Conservation (phyloP, 1,140 invertebrate species). For the Ostrea denselamellosa region DNA sequence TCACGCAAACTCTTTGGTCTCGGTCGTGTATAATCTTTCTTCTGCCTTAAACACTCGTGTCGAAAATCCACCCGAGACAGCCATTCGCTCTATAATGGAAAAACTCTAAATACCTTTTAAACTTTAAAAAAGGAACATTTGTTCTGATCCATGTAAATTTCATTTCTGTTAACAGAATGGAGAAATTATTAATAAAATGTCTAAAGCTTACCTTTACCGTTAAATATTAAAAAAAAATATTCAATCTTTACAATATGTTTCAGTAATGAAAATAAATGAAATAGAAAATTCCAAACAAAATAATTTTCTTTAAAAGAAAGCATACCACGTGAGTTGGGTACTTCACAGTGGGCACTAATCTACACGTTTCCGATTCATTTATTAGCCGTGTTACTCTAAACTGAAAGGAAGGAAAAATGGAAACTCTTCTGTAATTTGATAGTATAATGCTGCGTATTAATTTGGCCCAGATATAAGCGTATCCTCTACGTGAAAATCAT, state of each 20-base stretch:
- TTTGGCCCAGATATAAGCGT: too few species aligned
- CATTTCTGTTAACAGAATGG: neutral
- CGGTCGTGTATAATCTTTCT: neutral
- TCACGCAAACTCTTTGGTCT: neutral
- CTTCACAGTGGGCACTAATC: neutral
- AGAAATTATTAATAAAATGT: neutral
- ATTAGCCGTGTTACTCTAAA: neutral
- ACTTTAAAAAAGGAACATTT: neutral
- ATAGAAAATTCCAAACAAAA: too few species aligned
- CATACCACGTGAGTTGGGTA: neutral
- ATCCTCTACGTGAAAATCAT: too few species aligned
- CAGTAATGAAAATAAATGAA: too few species aligned
- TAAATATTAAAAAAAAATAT: too few species aligned
- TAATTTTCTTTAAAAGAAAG: too few species aligned
- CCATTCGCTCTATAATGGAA: neutral
- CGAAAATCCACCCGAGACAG: neutral
- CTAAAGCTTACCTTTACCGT: too few species aligned
- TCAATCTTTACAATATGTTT: too few species aligned
- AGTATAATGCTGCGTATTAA: too few species aligned
- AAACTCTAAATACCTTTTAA: neutral
- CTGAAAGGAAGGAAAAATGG: neutral
- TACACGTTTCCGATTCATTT: neutral
- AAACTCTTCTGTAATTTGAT: too few species aligned
- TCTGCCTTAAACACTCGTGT: slow-evolving; percentile 9
- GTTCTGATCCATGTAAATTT: too few species aligned